Base-by-base conservation (phyloP, 2,888 invertebrate species). In the Cyclophora albipunctata region DNA sequence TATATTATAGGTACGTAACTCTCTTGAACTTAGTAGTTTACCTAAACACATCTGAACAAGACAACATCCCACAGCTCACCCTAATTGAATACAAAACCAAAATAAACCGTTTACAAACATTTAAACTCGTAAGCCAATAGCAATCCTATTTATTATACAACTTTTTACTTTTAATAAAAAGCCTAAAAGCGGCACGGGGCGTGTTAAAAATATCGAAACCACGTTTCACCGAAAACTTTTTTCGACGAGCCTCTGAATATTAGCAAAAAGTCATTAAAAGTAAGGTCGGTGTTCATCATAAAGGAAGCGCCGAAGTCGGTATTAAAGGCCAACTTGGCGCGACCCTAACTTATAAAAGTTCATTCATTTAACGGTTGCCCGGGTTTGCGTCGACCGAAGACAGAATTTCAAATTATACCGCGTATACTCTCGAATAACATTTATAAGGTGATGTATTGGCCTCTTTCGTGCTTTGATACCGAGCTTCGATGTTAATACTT, bases 191-290 rank as follows among this genome's bases (percentile, higher is more conserved):
- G 52, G 20, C 52, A 51, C 50, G 40, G 46, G 35, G 58, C 51
- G 41, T 54, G 53, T 62, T 62, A 67, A 67, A 60, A 71, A 73
- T 72, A 78, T 76, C 75, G 72, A 66, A 66, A 64, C 66, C 66
- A 55, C 65, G 65, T 72, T 73, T 75, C 64, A 62, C 64, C 47
- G 20, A 54, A 61, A 77, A 74, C 64, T 81, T 81, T 81, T 77
- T 78, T 78, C 75, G 70, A 68, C 67, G 69, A 64, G 73, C 71
- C 76, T 67, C 67, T 64, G 84, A 82, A 87, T 85, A 87, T 86
- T 84, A 86, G 85, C 86, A 80, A 83, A 87, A 88, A 88, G 87
- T 87, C 86, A 88, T 88, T 88, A 87, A 87, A 88, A 87, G 83
- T 87, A 77, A 84, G 81, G 79, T 74, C 67, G 80, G 74, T 84